Percentiles rank a stretch among this genome's conserved stretches.
Conservation (phyloP, 2,797 vertebrate genomes). For the Rhinichthys osculus region DNA sequence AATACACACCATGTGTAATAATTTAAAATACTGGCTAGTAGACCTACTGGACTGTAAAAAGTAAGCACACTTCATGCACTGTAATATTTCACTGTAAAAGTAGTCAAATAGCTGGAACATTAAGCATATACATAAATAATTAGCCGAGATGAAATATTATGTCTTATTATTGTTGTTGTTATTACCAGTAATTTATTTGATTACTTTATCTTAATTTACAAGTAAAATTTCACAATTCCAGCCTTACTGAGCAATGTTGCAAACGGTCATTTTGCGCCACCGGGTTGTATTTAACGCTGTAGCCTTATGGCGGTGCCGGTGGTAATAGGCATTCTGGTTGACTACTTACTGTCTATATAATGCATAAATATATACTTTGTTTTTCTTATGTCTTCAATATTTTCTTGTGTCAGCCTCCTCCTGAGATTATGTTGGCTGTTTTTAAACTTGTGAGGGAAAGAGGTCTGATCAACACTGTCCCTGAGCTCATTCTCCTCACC, state of each 20-base stretch:
- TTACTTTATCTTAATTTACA: not conserved
- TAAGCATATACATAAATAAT: not conserved
- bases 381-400: not conserved
- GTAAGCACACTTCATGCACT: not conserved
- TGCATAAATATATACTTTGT: not conserved
- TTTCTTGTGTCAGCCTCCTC: constrained; percentile 77
- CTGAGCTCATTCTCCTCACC: constrained; percentile 81
- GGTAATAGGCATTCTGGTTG: not conserved
- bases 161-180: not conserved
- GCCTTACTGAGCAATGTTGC: not conserved
- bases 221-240: not conserved
- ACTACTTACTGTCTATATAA: not conserved
- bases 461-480: constrained; percentile 72
- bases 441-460: constrained; percentile 83
- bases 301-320: not conserved
- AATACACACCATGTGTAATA: too few species aligned
- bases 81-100: not conserved
- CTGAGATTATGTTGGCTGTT: constrained; percentile 82
- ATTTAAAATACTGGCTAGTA: too few species aligned
- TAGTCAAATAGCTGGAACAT: not conserved
- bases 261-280: not conserved
- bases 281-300: not conserved
- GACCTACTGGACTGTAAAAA: not conserved
- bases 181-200: not conserved
- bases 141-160: too few species aligned